phyloP scores from a whole-genome alignment of 2,888 invertebrate species.

The Cotesia congregata region DNA sequence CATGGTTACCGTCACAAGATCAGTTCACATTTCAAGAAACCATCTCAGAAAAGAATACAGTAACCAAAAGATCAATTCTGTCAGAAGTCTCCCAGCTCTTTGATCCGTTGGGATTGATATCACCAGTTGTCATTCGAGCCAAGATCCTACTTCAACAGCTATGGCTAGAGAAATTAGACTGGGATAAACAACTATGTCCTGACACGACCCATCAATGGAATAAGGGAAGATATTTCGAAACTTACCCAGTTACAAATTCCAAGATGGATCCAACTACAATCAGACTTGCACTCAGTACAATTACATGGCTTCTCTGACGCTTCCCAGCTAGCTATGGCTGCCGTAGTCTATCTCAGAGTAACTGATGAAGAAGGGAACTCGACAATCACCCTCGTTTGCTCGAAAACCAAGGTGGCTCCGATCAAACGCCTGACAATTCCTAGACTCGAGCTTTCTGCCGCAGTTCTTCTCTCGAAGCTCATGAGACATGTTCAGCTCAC shows the following conservation, averaged over 20 bases:
- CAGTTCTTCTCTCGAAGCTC: constrained; percentile 42
- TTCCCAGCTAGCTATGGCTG: neutral
- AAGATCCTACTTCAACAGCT: constrained; percentile 44
- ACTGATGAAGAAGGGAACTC: constrained; percentile 46
- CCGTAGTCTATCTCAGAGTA: constrained; percentile 17
- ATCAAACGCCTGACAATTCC: constrained; percentile 49
- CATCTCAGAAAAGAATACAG: too few relatives aligned
- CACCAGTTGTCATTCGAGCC: constrained; percentile 41
- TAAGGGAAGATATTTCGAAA: too few relatives aligned
- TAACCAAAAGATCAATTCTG: too few relatives aligned
- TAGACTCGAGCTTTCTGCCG: constrained; percentile 50
- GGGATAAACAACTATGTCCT: constrained; percentile 39
- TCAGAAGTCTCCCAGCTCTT: constrained; percentile 38
- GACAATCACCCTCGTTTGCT: constrained; percentile 51
- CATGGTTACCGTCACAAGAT: too few relatives aligned
- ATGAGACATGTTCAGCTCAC: neutral
- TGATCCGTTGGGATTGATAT: constrained; percentile 44
- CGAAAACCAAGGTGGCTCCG: constrained; percentile 45
- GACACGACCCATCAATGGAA: constrained; percentile 22
- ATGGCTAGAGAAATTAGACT: constrained; percentile 42
- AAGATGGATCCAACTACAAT: too few relatives aligned
- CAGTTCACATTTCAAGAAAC: too few relatives aligned
- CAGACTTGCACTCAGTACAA: neutral
- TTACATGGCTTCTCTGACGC: neutral
- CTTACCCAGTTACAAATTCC: too few relatives aligned